Conservation (phyloP, 2,113 vertebrate species). For the Notothenia rossii region DNA sequence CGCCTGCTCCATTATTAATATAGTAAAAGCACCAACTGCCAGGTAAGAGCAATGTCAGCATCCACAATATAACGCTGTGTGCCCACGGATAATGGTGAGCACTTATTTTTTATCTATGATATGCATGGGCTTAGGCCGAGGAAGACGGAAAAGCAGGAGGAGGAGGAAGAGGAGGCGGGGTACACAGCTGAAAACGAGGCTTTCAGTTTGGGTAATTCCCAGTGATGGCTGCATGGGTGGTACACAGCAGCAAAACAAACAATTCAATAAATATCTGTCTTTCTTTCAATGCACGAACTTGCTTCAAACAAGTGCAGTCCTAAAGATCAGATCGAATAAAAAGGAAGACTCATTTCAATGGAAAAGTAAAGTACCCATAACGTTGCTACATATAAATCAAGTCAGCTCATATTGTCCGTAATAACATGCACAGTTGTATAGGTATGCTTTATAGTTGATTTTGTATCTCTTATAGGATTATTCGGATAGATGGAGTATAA, state of each 20-base stretch:
- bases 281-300: not conserved
- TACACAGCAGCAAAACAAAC: slow-evolving; percentile 21
- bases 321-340: slow-evolving; percentile 10
- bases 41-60: slow-evolving; percentile 85
- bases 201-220: slow-evolving; percentile 38
- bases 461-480: not conserved
- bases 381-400: not conserved
- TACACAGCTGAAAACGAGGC: not conserved
- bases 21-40: slow-evolving; percentile 84
- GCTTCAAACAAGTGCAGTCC: not conserved
- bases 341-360: slow-evolving; percentile 3
- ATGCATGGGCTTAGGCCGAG: slow-evolving; percentile 53
- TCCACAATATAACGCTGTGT: slow-evolving; percentile 78
- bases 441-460: not conserved
- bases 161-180: not conserved
- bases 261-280: no score
- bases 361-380: not conserved
- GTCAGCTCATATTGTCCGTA: not conserved
- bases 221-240: not conserved
- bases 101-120: slow-evolving; percentile 79
- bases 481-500: not conserved
- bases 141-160: slow-evolving; percentile 17
- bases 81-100: slow-evolving; percentile 73
- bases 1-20: slow-evolving; percentile 85
- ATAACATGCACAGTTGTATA: not conserved